Evolutionary conservation across 2,113 vertebrate genomes (phyloP), one percentile per base, ranked within the genome.

Genomic region (Pantherophis guttatus): DNA sequence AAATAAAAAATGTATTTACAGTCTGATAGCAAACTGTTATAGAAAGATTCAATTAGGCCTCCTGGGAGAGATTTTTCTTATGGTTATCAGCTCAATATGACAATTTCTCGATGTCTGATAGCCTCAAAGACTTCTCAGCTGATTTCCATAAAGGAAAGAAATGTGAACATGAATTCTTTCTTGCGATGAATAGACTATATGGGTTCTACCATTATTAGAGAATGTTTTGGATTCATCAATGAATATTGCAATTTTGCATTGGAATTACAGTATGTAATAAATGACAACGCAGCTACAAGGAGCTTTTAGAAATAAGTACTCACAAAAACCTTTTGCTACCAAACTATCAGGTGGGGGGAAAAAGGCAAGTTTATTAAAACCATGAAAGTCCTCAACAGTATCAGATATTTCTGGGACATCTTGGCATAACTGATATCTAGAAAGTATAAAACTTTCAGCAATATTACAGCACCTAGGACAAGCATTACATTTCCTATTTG

Each of bases 401-500:
- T 59, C 86, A 23, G 81, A 65, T 53, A 65, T 92, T 50, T 7
- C 91, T 8, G 90, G 8, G 59, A 4, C 15, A 39, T 89, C 70
- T 93, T 89, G 50, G 65, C 88, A 53, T 92, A 94, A 90, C 52
- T 94, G 59, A 39, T 0, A 0, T 23, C 6, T 1, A 39, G 23
- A 44, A 75, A 8, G 19, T 17, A 0, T 5, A 44, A 54, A 48
- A 24, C 54, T 88, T 93, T 95, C 33, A 93, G 81, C 12, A 29
- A 11, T 62, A 88, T 1, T 52, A 19, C 0, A 65, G 1, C 33
- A 29, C 1, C 23, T 15, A 17, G 58, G 88, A 26, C 23, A 1
- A n/a, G 1, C 23, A n/a, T 70, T 10, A n/a, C 4, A 9, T 1
- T 17, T 65, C 10, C 15, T 88, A 44, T 48, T 15, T 0, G 0